Percentiles rank a stretch among this genome's conserved stretches.
Conservation (phyloP, 2,888 invertebrate species). For the Hirtodrosophila trivittata region DNA sequence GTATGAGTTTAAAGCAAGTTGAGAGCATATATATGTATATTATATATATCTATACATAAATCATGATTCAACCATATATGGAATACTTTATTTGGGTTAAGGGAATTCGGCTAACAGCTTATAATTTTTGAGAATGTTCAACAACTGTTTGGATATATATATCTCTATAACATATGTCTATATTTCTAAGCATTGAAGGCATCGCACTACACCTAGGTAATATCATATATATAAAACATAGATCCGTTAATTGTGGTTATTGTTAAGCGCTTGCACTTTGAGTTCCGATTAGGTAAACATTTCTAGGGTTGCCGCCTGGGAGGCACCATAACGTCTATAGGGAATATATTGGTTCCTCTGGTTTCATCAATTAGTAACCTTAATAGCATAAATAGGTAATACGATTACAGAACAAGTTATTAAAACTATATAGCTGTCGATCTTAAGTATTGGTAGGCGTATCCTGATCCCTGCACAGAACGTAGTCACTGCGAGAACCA, state of each 20-base stretch:
- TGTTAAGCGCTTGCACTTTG: conserved; percentile 47
- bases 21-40: conserved; percentile 32
- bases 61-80: conserved; percentile 12
- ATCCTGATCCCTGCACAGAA: conserved; percentile 62
- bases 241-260: conserved; percentile 25
- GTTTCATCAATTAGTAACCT: neutral
- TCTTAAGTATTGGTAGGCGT: conserved; percentile 38
- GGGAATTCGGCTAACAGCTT: conserved; percentile 60
- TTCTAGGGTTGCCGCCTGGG: conserved; percentile 2
- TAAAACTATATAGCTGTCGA: neutral
- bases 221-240: conserved; percentile 35
- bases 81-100: conserved; percentile 29
- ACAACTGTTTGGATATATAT: conserved; percentile 53
- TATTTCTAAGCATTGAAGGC: conserved; percentile 47
- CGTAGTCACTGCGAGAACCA: conserved; percentile 71
- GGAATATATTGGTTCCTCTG: neutral
- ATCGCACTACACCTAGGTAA: conserved; percentile 32
- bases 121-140: conserved; percentile 55
- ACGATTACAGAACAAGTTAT: neutral
- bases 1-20: conserved; percentile 32
- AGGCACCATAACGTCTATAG: conserved; percentile 9
- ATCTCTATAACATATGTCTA: conserved; percentile 39
- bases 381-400: too few species aligned
- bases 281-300: conserved; percentile 30
- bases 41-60: conserved; percentile 33